These are phyloP conservation scores for Dione vanillae DNA, from an alignment of 2,888 invertebrate genomes.

Conservation along the genomic window DNA sequence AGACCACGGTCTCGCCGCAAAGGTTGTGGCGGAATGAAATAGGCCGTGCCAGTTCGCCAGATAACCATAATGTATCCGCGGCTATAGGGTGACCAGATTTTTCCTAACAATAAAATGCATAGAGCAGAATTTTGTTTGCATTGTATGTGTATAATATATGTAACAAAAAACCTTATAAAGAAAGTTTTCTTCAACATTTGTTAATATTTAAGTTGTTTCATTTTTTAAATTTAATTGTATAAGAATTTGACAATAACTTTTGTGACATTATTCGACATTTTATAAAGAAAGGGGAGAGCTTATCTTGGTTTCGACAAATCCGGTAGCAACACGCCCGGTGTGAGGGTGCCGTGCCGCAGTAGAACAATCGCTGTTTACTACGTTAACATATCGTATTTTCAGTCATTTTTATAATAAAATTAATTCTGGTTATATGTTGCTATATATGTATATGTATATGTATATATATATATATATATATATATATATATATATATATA, in stretches of 20 bases:
- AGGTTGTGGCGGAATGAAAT: slow-evolving; percentile 39
- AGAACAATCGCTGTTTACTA: slow-evolving; percentile 38
- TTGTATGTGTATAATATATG: too few relatives aligned
- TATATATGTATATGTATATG: too few relatives aligned
- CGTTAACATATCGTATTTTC: slow-evolving; percentile 43
- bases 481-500: too few relatives aligned
- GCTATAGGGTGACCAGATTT: slow-evolving; percentile 31
- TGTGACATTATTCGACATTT: slow-evolving; percentile 14
- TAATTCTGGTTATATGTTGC: too few relatives aligned
- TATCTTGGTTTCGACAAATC: slow-evolving; percentile 26
- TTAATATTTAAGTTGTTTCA: background rate
- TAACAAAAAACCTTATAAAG: too few relatives aligned
- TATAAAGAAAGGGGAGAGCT: slow-evolving; percentile 14
- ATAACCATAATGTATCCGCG: slow-evolving; percentile 46
- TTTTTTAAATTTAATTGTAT: background rate
- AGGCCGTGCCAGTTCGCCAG: slow-evolving; percentile 38
- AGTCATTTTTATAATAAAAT: slow-evolving; percentile 11
- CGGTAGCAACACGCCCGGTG: slow-evolving; percentile 13
- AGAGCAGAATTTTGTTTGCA: background rate
- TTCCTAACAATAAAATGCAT: background rate
- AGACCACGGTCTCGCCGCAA: slow-evolving; percentile 41
- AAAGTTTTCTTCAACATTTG: background rate
- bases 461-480: too few relatives aligned
- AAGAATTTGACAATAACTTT: background rate
- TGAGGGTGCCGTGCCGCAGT: slow-evolving; percentile 27